These are phyloP conservation scores for Chrysochloris asiatica DNA, from an alignment of 2,113 vertebrate genomes.

Conservation along the genomic window DNA sequence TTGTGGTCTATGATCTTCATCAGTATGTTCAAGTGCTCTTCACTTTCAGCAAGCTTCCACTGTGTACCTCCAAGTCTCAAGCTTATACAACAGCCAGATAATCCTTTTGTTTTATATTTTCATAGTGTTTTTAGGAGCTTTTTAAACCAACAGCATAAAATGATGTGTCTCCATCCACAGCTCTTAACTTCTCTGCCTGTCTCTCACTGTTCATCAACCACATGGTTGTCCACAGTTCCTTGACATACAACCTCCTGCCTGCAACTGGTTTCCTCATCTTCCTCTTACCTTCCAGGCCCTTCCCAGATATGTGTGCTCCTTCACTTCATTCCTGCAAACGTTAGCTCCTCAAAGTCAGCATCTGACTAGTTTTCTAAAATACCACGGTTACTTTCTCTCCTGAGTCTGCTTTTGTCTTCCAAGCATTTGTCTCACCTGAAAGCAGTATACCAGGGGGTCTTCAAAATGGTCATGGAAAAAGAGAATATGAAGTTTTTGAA, in stretches of 20 bases:
- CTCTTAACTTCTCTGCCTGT: background rate
- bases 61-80: background rate
- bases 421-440: background rate
- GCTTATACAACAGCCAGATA: background rate
- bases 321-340: background rate
- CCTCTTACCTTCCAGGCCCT: background rate
- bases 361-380: background rate
- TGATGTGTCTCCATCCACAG: background rate
- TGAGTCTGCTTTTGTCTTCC: background rate
- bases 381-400: background rate
- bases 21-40: no score
- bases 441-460: no score
- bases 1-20: no score
- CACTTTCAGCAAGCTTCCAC: no score
- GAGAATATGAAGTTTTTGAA: no score
- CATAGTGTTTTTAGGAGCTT: background rate
- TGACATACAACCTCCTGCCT: background rate
- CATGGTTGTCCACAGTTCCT: background rate
- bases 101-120: background rate
- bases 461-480: no score
- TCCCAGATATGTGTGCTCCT: background rate
- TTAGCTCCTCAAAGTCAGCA: background rate
- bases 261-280: background rate
- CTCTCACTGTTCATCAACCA: background rate
- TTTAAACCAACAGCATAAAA: background rate